Evolutionary conservation across 2,888 invertebrate genomes (phyloP).

Genomic region (Acrobasis suavella): DNA sequence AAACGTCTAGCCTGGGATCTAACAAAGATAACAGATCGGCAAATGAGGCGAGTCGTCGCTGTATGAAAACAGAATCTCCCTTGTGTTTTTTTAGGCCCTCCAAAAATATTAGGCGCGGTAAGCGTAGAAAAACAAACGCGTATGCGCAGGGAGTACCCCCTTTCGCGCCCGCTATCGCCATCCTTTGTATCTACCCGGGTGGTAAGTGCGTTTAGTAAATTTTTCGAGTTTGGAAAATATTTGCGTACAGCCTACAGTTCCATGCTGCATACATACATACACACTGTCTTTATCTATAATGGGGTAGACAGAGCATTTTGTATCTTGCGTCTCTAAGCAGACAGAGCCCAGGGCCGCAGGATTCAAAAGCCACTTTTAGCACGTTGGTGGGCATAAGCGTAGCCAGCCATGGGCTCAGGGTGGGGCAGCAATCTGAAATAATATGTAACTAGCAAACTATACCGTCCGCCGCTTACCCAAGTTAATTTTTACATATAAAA

Average conservation of each 20-base stretch:
- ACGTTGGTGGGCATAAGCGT: too few species aligned
- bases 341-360: too few species aligned
- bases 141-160: constrained; percentile 31
- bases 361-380: too few species aligned
- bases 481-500: too few species aligned
- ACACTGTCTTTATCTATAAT: too few species aligned
- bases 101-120: constrained; percentile 55
- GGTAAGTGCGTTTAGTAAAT: constrained; percentile 7
- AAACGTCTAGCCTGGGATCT: constrained; percentile 29
- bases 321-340: too few species aligned
- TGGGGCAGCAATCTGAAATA: too few species aligned
- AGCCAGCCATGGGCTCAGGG: too few species aligned
- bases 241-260: background rate
- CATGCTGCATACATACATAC: too few species aligned
- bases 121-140: constrained; percentile 56
- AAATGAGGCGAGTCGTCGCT: constrained; percentile 45
- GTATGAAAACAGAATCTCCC: constrained; percentile 47
- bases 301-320: too few species aligned
- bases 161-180: background rate
- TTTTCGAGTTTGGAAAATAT: constrained; percentile 16
- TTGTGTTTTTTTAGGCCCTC: constrained; percentile 57
- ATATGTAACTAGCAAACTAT: too few species aligned
- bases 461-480: too few species aligned
- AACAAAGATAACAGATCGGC: constrained; percentile 46
- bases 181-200: background rate